Conservation (phyloP, 2,113 vertebrate species). For the Paracanthobrama guichenoti region DNA sequence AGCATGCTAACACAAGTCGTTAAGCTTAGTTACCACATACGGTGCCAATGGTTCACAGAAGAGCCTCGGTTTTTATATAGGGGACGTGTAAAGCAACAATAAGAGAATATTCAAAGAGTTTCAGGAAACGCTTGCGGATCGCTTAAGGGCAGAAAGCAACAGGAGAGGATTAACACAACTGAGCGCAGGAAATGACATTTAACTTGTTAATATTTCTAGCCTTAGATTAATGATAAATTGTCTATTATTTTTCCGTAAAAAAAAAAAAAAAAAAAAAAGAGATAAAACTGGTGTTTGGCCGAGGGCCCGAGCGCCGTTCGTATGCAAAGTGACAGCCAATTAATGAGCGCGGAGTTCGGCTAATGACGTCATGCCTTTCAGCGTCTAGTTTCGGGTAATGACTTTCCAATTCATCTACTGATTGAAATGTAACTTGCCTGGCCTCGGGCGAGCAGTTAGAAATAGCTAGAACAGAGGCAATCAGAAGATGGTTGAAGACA, state of each 20-base stretch:
- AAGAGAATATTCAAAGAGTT: conserved; percentile 23
- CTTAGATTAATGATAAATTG: conserved; percentile 91
- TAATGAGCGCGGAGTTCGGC: conserved; percentile 74
- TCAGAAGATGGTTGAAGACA: conserved; percentile 75
- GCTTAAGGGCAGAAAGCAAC: conserved; percentile 68
- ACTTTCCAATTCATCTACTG: conserved; percentile 77
- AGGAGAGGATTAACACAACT: conserved; percentile 67
- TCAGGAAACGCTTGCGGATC: conserved; percentile 8
- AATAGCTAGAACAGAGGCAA: conserved; percentile 78
- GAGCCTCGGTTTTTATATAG: background rate
- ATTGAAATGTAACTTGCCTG: conserved; percentile 85
- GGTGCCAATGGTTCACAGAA: background rate
- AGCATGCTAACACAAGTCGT: background rate
- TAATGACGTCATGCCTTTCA: conserved; percentile 49
- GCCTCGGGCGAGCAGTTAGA: conserved; percentile 80
- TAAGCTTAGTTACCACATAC: conserved; percentile 5
- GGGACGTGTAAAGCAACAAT: conserved; percentile 8
- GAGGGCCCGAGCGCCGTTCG: conserved; percentile 82
- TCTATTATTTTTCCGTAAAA: conserved; percentile 84
- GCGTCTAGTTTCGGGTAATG: conserved; percentile 79
- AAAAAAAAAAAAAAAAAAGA: no score
- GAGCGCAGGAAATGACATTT: conserved; percentile 76
- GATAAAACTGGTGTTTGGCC: conserved; percentile 90
- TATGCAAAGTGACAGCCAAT: conserved; percentile 87
- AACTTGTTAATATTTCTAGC: conserved; percentile 80